phyloP scores from a whole-genome alignment of 1,140 invertebrate genomes.

The Hermetia illucens region DNA sequence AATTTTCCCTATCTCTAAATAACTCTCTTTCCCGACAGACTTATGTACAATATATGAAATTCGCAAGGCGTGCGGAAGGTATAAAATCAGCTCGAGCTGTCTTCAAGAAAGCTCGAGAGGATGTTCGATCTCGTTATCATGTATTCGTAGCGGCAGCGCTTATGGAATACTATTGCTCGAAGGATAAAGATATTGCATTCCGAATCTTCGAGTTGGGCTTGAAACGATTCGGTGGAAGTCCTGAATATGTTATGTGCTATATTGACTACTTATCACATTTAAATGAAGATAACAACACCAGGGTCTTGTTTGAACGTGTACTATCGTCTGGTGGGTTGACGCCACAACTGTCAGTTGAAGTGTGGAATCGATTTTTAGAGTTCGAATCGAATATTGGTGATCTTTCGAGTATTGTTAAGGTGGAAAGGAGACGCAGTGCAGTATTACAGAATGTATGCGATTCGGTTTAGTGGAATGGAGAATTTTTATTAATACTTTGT shows the following conservation, averaged over 20 bases:
- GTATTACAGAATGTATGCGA: conserved; percentile 87
- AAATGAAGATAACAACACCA: conserved; percentile 98
- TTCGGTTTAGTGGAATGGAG: not conserved
- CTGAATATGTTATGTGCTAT: conserved; percentile 90
- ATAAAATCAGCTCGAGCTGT: conserved; percentile 90
- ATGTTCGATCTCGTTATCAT: conserved; percentile 72
- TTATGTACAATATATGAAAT: conserved; percentile 99
- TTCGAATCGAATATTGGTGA: conserved; percentile 99
- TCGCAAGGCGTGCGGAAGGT: conserved; percentile 89
- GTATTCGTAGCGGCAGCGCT: conserved; percentile 92
- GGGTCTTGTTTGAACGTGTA: conserved; percentile 94
- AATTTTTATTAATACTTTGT: conserved; percentile 5
- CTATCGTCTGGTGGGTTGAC: conserved; percentile 85
- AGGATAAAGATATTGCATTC: conserved; percentile 97
- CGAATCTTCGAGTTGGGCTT: conserved; percentile 96
- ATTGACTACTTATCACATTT: conserved; percentile 96
- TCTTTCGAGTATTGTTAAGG: conserved; percentile 93
- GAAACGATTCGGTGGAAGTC: conserved; percentile 89
- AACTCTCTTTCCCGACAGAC: conserved; percentile 42
- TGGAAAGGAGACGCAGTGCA: conserved; percentile 82
- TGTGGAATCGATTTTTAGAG: conserved; percentile 96
- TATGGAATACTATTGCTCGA: conserved; percentile 99
- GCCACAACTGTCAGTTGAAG: conserved; percentile 89
- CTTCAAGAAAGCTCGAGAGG: conserved; percentile 91
- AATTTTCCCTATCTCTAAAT: conserved; percentile 6